Percentiles rank a stretch among this genome's conserved stretches.
Conservation (phyloP, 35 echinoderm and acorn worm species). For the Heliocidaris tuberculata region DNA sequence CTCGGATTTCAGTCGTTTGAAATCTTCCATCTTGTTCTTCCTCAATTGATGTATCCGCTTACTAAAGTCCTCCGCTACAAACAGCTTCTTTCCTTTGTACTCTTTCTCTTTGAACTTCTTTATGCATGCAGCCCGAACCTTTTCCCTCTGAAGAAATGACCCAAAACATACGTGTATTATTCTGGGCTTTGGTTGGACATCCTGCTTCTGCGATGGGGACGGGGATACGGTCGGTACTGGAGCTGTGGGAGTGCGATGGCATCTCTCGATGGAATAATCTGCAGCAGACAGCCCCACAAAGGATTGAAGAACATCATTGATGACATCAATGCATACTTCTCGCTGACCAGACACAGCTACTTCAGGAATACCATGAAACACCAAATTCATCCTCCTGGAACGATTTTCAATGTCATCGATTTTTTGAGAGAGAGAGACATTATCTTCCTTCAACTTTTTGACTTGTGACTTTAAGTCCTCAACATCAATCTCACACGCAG, state of each 20-base stretch:
- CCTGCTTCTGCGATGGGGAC: background rate
- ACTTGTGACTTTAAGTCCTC: constrained; percentile 35
- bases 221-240: background rate
- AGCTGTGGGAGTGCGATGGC: constrained; percentile 28
- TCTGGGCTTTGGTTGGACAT: constrained; percentile 11
- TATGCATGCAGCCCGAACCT: no score
- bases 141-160: no score
- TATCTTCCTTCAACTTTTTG: constrained; percentile 39
- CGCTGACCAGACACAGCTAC: no score
- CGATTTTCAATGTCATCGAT: constrained; percentile 5
- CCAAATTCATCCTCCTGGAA: no score
- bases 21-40: constrained; percentile 30
- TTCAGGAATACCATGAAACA: no score
- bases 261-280: constrained; percentile 1
- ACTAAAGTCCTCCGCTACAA: no score
- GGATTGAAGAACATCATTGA: constrained; percentile 20
- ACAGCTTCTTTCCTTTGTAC: no score
- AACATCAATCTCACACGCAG: constrained; percentile 24
- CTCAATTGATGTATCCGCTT: constrained; percentile 16
- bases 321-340: no score
- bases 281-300: constrained; percentile 32
- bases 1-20: constrained; percentile 6
- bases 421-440: background rate
- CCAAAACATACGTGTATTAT: no score
- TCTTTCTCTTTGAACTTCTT: no score